Evolutionary conservation across 2,113 vertebrate species (phyloP).

Genomic region (Brachypteracias leptosomus): DNA sequence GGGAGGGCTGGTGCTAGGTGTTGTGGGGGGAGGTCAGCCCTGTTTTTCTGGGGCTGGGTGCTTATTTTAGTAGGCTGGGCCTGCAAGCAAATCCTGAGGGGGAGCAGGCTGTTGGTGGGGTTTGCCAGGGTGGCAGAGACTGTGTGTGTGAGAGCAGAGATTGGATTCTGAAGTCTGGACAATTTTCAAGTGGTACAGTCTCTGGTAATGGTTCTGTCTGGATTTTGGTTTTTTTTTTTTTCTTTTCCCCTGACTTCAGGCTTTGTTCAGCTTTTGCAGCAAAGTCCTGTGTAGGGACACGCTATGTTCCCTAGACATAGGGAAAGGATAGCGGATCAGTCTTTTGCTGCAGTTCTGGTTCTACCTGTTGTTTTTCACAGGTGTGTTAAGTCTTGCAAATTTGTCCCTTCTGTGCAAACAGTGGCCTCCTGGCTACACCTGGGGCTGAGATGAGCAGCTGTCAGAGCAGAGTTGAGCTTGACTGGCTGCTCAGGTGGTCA

Average conservation of each 20-base stretch:
- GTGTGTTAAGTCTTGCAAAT: background rate
- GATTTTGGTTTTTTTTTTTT: background rate
- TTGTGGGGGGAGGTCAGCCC: background rate
- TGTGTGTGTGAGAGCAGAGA: background rate
- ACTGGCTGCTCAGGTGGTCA: background rate
- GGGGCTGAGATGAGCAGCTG: background rate
- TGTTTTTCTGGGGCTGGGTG: background rate
- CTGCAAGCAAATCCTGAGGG: accelerated
- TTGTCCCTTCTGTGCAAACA: background rate
- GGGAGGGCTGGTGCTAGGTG: background rate
- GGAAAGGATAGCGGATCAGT: background rate
- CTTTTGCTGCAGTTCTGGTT: background rate
- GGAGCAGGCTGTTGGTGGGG: background rate
- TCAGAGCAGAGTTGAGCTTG: background rate
- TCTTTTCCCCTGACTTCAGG: background rate
- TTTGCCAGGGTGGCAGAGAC: background rate
- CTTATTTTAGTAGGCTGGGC: too few species aligned
- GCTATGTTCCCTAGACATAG: background rate
- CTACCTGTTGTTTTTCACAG: background rate
- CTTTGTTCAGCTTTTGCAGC: background rate
- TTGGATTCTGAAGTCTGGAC: background rate
- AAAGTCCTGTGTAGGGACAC: background rate
- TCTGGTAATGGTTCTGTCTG: background rate
- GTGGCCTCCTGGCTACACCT: background rate
- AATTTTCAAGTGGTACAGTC: background rate